Evolutionary conservation across 2,797 vertebrate genomes (phyloP).

Genomic region (Aeoliscus strigatus): DNA sequence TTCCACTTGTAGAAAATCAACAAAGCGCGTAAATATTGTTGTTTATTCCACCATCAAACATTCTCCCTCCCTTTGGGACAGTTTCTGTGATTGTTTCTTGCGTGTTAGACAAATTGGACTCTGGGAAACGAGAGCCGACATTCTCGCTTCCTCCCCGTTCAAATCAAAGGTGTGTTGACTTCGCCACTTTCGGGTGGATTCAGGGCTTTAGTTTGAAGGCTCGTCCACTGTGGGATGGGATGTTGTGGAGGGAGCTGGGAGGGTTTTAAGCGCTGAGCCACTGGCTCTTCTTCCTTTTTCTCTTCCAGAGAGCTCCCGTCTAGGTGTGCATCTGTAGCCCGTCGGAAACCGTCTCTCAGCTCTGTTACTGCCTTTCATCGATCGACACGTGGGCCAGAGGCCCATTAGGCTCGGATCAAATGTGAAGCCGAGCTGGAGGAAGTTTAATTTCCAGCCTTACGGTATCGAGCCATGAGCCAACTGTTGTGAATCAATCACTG

Average conservation of each 20-base stretch:
- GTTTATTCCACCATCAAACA: slow-evolving; percentile 77
- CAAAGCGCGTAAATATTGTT: slow-evolving; percentile 74
- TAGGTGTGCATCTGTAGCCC: slow-evolving; percentile 39
- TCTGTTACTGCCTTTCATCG: slow-evolving; percentile 28
- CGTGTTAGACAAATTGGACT: slow-evolving; percentile 71
- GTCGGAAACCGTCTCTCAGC: slow-evolving; percentile 10
- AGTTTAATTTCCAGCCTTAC: slow-evolving; percentile 44
- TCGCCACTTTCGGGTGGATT: slow-evolving; percentile 55
- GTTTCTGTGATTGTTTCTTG: slow-evolving; percentile 68
- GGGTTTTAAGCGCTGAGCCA: slow-evolving; percentile 31
- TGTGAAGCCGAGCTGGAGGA: slow-evolving; percentile 29
- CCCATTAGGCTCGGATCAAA: slow-evolving; percentile 48
- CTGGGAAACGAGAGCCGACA: too few species aligned
- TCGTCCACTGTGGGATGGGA: slow-evolving; percentile 38
- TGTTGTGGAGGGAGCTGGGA: slow-evolving; percentile 27
- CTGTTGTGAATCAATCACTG: slow-evolving; percentile 46
- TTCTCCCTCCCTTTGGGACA: slow-evolving; percentile 65
- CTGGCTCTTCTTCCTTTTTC: slow-evolving; percentile 13
- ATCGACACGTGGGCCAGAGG: slow-evolving; percentile 42
- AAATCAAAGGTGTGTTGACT: slow-evolving; percentile 46
- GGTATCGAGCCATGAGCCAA: slow-evolving; percentile 43
- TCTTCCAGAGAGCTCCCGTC: slow-evolving; percentile 22
- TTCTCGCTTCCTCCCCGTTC: too few species aligned
- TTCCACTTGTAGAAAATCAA: slow-evolving; percentile 67
- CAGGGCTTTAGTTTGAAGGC: slow-evolving; percentile 42